Evolutionary conservation across 2,888 invertebrate genomes (phyloP).

Genomic region (Spodoptera littoralis): DNA sequence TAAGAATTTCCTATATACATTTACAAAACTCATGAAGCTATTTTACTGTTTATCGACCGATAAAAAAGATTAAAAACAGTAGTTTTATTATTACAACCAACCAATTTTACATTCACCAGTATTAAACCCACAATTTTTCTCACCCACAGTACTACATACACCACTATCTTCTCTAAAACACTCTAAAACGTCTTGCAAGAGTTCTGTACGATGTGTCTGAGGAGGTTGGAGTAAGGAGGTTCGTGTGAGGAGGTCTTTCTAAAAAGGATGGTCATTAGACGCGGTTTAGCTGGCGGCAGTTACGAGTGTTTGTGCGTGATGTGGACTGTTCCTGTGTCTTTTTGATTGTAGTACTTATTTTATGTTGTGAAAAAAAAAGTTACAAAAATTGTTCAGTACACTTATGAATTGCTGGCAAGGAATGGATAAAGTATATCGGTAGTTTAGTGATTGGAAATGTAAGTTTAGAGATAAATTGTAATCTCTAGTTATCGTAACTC

Average conservation of each 20-base stretch:
- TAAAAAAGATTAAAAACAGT: too few relatives aligned
- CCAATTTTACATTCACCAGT: too few relatives aligned
- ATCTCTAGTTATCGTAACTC: too few relatives aligned
- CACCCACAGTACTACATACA: neutral
- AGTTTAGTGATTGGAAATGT: neutral
- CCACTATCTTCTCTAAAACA: conserved; percentile 35
- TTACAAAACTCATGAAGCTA: too few relatives aligned
- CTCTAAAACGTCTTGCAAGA: conserved; percentile 51
- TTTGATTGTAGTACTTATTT: conserved; percentile 14
- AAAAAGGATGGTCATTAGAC: conserved; percentile 55
- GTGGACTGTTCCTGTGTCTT: conserved; percentile 30
- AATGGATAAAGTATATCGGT: neutral
- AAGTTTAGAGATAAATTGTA: too few relatives aligned
- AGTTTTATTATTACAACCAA: too few relatives aligned
- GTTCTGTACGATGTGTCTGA: conserved; percentile 46
- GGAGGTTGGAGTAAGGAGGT: conserved; percentile 27
- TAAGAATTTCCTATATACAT: too few relatives aligned
- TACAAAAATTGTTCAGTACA: too few relatives aligned
- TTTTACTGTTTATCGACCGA: too few relatives aligned
- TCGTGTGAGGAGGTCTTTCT: conserved; percentile 27
- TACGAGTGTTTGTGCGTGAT: conserved; percentile 39
- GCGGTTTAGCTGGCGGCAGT: conserved; percentile 44
- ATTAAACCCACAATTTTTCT: too few relatives aligned
- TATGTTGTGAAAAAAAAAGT: conserved; percentile 7
- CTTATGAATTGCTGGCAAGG: neutral